A percentile compares a stretch with the other conserved stretches of the same genome.
Evolutionary conservation across 2,113 vertebrate genomes (phyloP).

Genomic region (Heloderma charlesbogerti): DNA sequence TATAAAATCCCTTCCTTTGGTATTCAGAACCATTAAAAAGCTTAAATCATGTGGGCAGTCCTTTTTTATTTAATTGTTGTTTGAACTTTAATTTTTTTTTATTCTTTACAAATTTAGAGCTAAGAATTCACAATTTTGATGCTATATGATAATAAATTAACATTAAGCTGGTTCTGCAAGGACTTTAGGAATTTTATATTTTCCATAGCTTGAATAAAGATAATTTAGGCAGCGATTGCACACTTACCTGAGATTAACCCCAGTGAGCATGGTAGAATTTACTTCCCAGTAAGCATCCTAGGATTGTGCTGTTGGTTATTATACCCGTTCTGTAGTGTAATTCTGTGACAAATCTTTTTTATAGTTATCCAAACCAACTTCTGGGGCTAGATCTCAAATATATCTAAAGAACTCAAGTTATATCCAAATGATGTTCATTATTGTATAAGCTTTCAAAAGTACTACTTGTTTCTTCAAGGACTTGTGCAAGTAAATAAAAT

Average conservation of each 20-base stretch:
- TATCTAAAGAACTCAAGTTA: neutral
- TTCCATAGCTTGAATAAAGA: neutral
- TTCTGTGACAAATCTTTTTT: neutral
- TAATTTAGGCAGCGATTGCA: neutral
- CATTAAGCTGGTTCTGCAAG: neutral
- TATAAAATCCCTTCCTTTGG: slow-evolving; percentile 53
- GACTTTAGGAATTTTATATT: neutral
- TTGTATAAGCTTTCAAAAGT: neutral
- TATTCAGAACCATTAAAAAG: slow-evolving; percentile 27
- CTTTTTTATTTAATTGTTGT: slow-evolving; percentile 25
- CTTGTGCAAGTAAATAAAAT: neutral
- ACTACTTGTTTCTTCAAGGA: neutral
- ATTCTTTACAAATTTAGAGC: neutral
- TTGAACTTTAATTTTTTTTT: neutral
- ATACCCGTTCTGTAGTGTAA: neutral
- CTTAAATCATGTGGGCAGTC: slow-evolving; percentile 20
- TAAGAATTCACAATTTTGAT: slow-evolving; percentile 5
- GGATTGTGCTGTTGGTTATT: neutral
- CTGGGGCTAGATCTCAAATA: neutral
- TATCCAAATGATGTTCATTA: neutral
- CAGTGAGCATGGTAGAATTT: neutral
- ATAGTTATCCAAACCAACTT: neutral
- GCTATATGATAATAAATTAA: neutral
- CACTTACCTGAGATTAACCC: neutral
- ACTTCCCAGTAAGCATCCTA: neutral